Base-by-base conservation (phyloP, 2,113 vertebrate species). In the Sceloporus tristichus region DNA sequence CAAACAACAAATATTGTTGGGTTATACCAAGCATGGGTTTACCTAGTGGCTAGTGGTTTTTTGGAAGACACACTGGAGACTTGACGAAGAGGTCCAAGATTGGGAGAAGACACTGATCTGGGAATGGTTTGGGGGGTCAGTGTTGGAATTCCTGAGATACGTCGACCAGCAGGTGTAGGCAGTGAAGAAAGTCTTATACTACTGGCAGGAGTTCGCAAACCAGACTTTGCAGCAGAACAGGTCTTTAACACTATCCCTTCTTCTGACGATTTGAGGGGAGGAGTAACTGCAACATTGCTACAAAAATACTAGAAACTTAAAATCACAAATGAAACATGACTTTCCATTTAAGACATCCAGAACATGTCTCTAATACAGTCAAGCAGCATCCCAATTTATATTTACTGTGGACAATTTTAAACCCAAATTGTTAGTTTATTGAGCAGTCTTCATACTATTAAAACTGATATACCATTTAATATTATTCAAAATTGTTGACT, bases 121-220 rank as follows among this genome's bases (percentile, higher is more conserved):
- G 94, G 88, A 5, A 59, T 4, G 66, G 94, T 94, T 62, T 89
- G 96, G 0, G 98, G 97, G 9, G 95, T 96, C 19, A 89, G 90
- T 27, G 87, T 27, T 0, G 97, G 96, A 74, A 98, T 91, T 29
- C 95, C 87, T 0, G 97, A 98, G 68, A 93, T 42, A 18, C 96
- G 95, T 21, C 95, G 94, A 53, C 88, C 89, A 2, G 96, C 62
- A 0, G 98, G 97, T 0, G 98, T 98, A 13, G 98, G 98, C 5
- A 98, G 85, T 11, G 95, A 95, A 0, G 98, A 98, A 1, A 91
- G 95, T 0, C 90, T 95, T 1, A 90, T 7, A 18, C 13, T 71
- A 71, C 94, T 97, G n/a, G 87, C 1, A 0, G 96, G 92, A 87
- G 97, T 97, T 87, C 93, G 42, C 0, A 91, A 66, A 71, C 88